Evolutionary conservation across 2,113 vertebrate genomes (phyloP), one percentile per base, ranked within the genome.

Genomic region (Microcebus tavaratra): DNA sequence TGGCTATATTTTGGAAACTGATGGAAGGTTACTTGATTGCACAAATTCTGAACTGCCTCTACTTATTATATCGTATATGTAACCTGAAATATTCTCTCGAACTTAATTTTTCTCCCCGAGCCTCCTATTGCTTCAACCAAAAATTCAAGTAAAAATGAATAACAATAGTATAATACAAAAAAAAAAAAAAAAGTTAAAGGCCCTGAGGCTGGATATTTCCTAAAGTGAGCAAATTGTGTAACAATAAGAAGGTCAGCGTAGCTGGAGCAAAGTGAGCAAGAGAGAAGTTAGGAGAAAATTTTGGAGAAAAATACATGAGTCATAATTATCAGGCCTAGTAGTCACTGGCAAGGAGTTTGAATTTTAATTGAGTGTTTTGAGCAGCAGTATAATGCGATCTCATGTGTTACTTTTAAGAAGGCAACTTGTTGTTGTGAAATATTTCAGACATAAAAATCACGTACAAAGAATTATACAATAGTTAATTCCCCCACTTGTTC

Each of bases 91-190:
- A 81, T 70, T 95, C 34, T 86, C 42, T 87, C 73, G 2, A 68
- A 81, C 29, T 81, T 91, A 48, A 67, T 84, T 96, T 67, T 92
- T 87, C 50, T 70, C 63, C 17, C 42, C 8, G 27, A 82, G 4
- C 17, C 13, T 92, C 34, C 21, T 57, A 81, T 93, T 88, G 55
- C 34, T 76, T 96, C 57, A 93, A 87, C 5, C 18, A 68, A 95
- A 96, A 76, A 1, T 88, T 93, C 50, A 96, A 91, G 78, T 96
- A 88, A 95, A 92, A 97, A 86, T n/a, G 55, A 85, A 83, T 72
- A 93, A 81, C 75, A 91, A 53, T 45, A 55, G 18, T 53, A 31
- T 70, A 84, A 94, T 80, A 45, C 45, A 45, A 45, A 45, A 45
- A 45, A 39, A 39, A n/a, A 39, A 42, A 39, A 42, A 45, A 45